Evolutionary conservation across 1,140 invertebrate species (phyloP).

Genomic region (Stratiolaelaps scimitus): DNA sequence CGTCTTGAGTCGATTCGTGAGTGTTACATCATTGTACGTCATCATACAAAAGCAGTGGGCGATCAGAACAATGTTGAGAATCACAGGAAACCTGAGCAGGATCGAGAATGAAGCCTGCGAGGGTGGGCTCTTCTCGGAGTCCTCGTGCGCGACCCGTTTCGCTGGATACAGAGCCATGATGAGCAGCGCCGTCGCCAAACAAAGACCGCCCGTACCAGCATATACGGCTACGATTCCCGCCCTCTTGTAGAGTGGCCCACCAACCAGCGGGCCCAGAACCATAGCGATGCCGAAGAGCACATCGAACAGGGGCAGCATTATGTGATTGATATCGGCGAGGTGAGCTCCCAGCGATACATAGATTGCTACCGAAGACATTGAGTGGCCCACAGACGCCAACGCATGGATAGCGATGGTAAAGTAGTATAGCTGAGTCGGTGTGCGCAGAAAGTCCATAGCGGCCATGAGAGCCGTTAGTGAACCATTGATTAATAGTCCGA

Average conservation of each 20-base stretch:
- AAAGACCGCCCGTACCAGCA: not conserved
- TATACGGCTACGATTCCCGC: not conserved
- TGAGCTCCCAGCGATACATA: not conserved
- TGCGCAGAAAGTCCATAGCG: not conserved
- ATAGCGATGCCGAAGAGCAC: slow-evolving; percentile 1
- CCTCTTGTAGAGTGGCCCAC: not conserved
- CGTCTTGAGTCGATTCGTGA: not conserved
- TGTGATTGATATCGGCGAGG: slow-evolving; percentile 10
- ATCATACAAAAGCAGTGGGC: not conserved
- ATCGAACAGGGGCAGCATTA: slow-evolving; percentile 10
- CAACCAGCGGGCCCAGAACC: not conserved
- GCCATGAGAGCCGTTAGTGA: not conserved
- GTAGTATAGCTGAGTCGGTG: not conserved
- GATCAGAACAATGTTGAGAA: not conserved
- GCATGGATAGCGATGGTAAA: not conserved
- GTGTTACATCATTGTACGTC: not conserved
- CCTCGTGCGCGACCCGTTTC: not conserved
- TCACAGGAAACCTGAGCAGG: not conserved
- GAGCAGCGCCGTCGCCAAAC: not conserved
- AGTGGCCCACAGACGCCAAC: not conserved
- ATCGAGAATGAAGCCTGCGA: not conserved
- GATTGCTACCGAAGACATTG: slow-evolving; percentile 1
- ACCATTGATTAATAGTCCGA: slow-evolving; percentile 8
- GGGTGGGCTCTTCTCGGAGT: not conserved
- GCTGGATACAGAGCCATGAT: not conserved